Percentiles rank a stretch among this genome's conserved stretches.
These are phyloP conservation scores for Bombus superbus DNA, from an alignment of 1,140 invertebrate species.

Conservation along the genomic window DNA sequence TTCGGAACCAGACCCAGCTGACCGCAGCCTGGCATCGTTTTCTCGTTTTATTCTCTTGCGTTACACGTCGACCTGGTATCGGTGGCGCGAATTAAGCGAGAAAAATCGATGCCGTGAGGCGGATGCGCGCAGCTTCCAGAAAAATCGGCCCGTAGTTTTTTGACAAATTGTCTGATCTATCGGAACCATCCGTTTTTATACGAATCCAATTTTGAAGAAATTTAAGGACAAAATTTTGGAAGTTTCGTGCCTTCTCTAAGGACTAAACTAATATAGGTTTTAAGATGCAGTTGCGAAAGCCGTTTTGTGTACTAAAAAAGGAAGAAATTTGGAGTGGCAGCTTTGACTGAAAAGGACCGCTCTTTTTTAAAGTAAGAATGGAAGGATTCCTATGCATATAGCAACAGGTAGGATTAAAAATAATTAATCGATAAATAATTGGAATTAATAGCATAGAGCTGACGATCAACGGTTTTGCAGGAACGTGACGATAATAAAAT, in stretches of 20 bases:
- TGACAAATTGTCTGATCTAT: neutral
- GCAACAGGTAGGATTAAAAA: constrained; percentile 2
- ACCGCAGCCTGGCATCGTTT: constrained; percentile 80
- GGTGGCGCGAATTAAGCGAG: constrained; percentile 52
- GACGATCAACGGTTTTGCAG: neutral
- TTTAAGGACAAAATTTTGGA: neutral
- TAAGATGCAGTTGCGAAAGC: neutral
- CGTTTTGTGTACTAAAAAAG: neutral
- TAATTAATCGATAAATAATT: neutral
- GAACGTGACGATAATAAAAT: neutral
- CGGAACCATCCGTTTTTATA: neutral
- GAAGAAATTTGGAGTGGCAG: neutral
- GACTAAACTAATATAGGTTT: neutral
- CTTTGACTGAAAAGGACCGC: no score
- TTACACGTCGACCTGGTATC: constrained; percentile 43
- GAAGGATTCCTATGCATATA: neutral
- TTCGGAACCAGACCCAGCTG: constrained; percentile 79
- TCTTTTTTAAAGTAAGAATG: neutral
- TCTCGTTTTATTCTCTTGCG: constrained; percentile 74
- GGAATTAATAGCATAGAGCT: neutral
- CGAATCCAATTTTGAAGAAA: neutral
- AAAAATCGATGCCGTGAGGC: constrained; percentile 38
- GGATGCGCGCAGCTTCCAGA: constrained; percentile 6
- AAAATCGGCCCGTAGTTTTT: neutral
- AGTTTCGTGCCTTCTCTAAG: neutral